Base-by-base conservation (phyloP, 2,888 invertebrate genomes). In the Brenthis daphne region DNA sequence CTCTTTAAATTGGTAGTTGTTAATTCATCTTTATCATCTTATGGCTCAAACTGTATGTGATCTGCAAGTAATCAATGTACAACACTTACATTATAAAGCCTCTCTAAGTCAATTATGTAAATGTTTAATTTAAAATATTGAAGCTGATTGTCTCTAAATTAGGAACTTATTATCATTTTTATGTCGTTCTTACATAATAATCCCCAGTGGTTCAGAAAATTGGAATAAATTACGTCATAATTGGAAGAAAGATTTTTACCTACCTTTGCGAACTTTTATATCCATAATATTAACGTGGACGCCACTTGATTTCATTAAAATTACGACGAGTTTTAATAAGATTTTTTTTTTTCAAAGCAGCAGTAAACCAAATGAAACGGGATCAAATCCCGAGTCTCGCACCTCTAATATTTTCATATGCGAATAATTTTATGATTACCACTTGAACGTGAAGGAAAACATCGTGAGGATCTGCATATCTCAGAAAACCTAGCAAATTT, bases 111-210 rank as follows among this genome's bases (percentile, higher is more conserved):
- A 61, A 56, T 63, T 61, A 65, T 63, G 51, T 24, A 57, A 69
- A 66, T 57, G 43, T 53, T 48, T 57, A 57, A 71, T 68, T 61
- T 65, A 68, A 71, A 29, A 57, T 68, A 68, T 61, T 55, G 29
- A 57, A 16, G 60, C 48, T 54, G 67, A 64, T 70, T 67, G 64
- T 65, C 54, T 57, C 16, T 24, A 68, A 71, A 66, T 71, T 68
- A 68, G 66, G 55, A 66, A 65, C 58, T 67, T 71, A 68, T 68
- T 71, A 68, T 47, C 51, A 65, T 68, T 71, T 70, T 57, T 16
- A 60, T 65, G 48, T 68, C 57, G 57, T 60, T 70, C 64, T 61
- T 65, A 69, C 51, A 54, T 65, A 65, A 69, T 65, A 64, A 64
- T 64, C 57, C 43, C 48, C 20, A 65, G 56, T 55, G 68, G 57